These are phyloP conservation scores for Thamnaconus septentrionalis DNA, from an alignment of 2,113 vertebrate genomes.

Conservation along the genomic window DNA sequence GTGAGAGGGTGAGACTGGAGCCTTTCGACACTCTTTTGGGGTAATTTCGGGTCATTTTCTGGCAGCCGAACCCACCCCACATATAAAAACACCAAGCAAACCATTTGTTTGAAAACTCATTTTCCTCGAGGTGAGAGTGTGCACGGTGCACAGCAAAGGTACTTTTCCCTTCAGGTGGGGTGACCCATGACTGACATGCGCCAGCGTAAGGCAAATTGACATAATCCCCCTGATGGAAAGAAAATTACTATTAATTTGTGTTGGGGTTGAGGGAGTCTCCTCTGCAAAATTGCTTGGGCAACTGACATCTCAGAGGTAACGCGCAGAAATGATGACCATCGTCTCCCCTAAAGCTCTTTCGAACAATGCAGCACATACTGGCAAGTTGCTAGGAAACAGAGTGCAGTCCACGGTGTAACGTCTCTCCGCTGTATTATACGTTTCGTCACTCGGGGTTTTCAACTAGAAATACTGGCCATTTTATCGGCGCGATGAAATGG, in stretches of 20 bases:
- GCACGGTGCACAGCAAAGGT: background rate
- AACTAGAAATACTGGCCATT: constrained; percentile 10
- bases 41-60: no score
- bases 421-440: constrained; percentile 14
- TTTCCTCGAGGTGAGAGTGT: no score
- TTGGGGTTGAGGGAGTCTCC: constrained; percentile 46
- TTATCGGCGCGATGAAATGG: no score
- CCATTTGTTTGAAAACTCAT: no score
- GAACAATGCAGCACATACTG: constrained; percentile 48
- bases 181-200: constrained; percentile 41
- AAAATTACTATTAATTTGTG: constrained; percentile 61
- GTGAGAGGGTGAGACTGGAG: no score
- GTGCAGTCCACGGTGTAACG: constrained; percentile 38
- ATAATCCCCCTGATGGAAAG: constrained; percentile 42
- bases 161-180: constrained; percentile 19
- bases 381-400: constrained; percentile 77
- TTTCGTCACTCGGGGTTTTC: constrained; percentile 33
- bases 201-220: constrained; percentile 46
- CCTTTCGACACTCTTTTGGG: no score
- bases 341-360: constrained; percentile 33
- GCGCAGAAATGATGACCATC: constrained; percentile 41
- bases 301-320: constrained; percentile 47
- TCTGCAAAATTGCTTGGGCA: constrained; percentile 46
- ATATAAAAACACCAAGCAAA: no score
- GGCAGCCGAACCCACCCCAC: no score